Conservation (phyloP, 2,113 vertebrate genomes). For the Psephotus haematonotus region DNA sequence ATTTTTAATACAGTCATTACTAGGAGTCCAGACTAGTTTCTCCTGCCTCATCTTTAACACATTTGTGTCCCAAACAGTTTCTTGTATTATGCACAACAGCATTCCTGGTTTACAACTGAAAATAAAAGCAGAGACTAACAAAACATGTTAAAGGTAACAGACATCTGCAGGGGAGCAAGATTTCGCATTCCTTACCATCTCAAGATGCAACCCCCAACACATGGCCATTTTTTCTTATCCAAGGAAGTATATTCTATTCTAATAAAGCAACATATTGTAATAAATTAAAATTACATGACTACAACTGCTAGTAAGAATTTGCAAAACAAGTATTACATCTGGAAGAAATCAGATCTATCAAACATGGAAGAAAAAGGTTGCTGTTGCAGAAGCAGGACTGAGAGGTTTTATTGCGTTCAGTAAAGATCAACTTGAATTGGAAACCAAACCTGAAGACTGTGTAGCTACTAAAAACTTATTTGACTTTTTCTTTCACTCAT, state of each 20-base stretch:
- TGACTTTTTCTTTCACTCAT: background rate
- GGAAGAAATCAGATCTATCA: background rate
- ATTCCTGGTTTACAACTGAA: background rate
- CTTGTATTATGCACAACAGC: background rate
- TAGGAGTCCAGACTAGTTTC: background rate
- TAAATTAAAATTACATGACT: background rate
- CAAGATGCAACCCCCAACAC: background rate
- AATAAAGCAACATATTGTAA: background rate
- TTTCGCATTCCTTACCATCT: background rate
- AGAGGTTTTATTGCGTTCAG: background rate
- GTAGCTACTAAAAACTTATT: background rate
- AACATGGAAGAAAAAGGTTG: background rate
- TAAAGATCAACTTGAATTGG: background rate
- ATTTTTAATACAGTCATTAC: background rate
- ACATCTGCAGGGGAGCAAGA: background rate
- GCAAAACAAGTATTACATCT: background rate
- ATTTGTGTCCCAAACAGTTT: background rate
- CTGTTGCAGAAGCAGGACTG: background rate
- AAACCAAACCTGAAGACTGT: background rate
- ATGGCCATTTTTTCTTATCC: background rate
- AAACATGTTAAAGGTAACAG: background rate
- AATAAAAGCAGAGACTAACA: background rate
- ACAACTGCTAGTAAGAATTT: background rate
- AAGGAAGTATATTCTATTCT: background rate
- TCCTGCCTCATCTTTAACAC: background rate